Percentiles rank a stretch among this genome's conserved stretches.
phyloP scores from a whole-genome alignment of 1,140 invertebrate species.

The Leptinotarsa defecta region DNA sequence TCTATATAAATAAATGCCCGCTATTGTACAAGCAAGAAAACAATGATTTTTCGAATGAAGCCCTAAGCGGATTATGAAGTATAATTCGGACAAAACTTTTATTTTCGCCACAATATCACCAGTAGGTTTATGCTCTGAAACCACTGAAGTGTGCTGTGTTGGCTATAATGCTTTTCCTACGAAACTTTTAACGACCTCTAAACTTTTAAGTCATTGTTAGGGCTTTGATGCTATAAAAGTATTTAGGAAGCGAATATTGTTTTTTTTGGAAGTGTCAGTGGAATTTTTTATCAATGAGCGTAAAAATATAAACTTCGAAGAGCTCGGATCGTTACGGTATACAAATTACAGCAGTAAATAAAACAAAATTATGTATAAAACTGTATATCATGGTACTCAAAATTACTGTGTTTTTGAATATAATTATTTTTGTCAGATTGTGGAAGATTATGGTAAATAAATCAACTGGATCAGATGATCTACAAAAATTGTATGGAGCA shows the following conservation, averaged over 20 bases:
- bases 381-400: no score
- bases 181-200: conserved; percentile 5
- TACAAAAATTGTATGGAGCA: no score
- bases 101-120: neutral
- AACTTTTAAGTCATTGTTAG: conserved; percentile 3
- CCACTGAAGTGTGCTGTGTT: neutral
- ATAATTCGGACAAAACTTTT: neutral
- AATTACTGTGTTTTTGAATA: no score
- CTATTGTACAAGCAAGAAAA: neutral
- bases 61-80: neutral
- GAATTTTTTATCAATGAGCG: neutral
- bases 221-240: neutral
- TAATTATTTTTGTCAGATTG: no score
- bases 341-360: no score
- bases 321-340: no score
- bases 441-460: no score
- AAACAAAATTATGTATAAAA: no score
- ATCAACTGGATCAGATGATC: no score
- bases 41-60: neutral
- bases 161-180: neutral
- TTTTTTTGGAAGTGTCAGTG: neutral
- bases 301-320: neutral
- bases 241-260: neutral
- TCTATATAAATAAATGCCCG: neutral
- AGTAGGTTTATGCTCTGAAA: conserved; percentile 3